Conservation (phyloP, 2,797 vertebrate species). For the Nannoperca australis region DNA sequence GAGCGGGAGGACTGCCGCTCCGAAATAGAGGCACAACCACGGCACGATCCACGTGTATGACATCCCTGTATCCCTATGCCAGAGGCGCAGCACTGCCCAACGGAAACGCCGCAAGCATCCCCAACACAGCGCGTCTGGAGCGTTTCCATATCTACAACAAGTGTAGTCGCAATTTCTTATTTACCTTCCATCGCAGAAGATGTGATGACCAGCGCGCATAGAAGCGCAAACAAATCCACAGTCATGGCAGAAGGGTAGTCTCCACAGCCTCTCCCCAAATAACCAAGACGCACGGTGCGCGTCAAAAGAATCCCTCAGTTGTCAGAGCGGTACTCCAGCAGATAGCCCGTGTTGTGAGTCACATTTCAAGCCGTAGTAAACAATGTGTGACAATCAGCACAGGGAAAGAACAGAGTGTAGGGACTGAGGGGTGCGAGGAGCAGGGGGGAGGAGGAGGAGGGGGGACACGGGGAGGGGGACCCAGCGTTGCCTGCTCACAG, state of each 20-base stretch:
- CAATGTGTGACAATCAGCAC: slow-evolving; percentile 82
- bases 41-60: slow-evolving; percentile 71
- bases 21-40: slow-evolving; percentile 27
- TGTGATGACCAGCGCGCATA: slow-evolving; percentile 82
- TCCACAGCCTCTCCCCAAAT: slow-evolving; percentile 78
- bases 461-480: slow-evolving; percentile 38
- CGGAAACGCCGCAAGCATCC: slow-evolving; percentile 24
- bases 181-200: slow-evolving; percentile 89
- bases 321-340: slow-evolving; percentile 82
- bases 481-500: slow-evolving; percentile 70
- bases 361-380: slow-evolving; percentile 88
- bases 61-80: slow-evolving; percentile 47
- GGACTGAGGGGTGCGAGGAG: slow-evolving; percentile 55
- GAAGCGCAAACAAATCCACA: slow-evolving; percentile 85
- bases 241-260: slow-evolving; percentile 83
- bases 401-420: slow-evolving; percentile 63
- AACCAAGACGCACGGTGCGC: slow-evolving; percentile 78
- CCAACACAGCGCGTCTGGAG: slow-evolving; percentile 28
- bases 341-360: slow-evolving; percentile 81
- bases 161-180: slow-evolving; percentile 42
- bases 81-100: slow-evolving; percentile 42
- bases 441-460: neutral
- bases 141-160: slow-evolving; percentile 42
- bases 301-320: slow-evolving; percentile 80
- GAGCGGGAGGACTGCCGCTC: slow-evolving; percentile 10